A percentile compares a stretch with the other conserved stretches of the same genome.
Evolutionary conservation across 2,113 vertebrate species (phyloP).

Genomic region (Trochalopteron elliotii): DNA sequence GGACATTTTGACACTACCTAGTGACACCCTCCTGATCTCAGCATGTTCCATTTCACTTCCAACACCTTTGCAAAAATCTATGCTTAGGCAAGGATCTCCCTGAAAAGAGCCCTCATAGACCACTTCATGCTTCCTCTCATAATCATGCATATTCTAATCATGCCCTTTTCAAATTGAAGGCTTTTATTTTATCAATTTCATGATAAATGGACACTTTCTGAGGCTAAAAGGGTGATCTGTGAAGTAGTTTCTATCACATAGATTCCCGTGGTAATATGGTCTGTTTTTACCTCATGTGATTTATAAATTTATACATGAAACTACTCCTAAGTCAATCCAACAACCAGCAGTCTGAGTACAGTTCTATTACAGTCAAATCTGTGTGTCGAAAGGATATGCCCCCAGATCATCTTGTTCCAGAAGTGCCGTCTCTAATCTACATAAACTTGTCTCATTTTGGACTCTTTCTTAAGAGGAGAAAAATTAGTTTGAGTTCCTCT

Average conservation of each 20-base stretch:
- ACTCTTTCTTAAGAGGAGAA: neutral
- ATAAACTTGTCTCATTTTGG: neutral
- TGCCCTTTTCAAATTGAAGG: slow-evolving; percentile 9
- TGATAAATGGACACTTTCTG: neutral
- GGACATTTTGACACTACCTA: slow-evolving; percentile 21
- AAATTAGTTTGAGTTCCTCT: neutral
- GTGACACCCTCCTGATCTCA: neutral
- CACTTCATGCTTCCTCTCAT: slow-evolving; percentile 56
- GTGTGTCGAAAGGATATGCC: neutral
- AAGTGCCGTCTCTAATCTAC: neutral
- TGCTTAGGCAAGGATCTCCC: slow-evolving; percentile 42
- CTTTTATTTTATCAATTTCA: neutral
- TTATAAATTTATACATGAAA: neutral
- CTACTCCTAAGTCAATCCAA: neutral
- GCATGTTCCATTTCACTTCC: slow-evolving; percentile 9
- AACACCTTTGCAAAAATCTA: slow-evolving; percentile 42
- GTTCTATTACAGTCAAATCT: neutral
- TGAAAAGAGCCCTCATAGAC: slow-evolving; percentile 38
- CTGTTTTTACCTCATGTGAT: slow-evolving; percentile 27
- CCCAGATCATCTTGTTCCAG: neutral
- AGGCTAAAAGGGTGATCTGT: neutral
- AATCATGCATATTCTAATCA: slow-evolving; percentile 51
- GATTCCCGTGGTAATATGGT: neutral
- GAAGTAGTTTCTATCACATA: neutral
- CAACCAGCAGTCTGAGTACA: neutral